Conservation (phyloP, 2,113 vertebrate genomes). For the Anarrhichthys ocellatus region DNA sequence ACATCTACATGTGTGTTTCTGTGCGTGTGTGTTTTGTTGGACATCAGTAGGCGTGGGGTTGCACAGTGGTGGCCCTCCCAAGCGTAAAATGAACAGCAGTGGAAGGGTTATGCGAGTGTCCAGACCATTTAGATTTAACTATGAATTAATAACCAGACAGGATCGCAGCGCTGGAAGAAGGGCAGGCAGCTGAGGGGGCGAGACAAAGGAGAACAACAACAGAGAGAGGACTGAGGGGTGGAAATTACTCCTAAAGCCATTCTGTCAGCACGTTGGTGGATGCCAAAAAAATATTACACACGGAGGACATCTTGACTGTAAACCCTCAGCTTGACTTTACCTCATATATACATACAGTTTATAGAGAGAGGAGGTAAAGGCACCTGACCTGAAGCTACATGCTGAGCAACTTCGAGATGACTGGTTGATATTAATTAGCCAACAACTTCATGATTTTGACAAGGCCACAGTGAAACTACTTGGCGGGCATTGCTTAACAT, state of each 20-base stretch:
- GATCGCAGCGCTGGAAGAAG: slow-evolving; percentile 55
- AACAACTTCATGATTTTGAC: slow-evolving; percentile 30
- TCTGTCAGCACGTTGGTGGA: slow-evolving; percentile 20
- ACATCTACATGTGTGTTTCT: neutral
- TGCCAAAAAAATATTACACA: slow-evolving; percentile 30
- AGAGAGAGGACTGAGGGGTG: slow-evolving; percentile 24
- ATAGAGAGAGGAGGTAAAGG: neutral
- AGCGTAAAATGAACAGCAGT: slow-evolving; percentile 63
- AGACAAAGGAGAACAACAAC: slow-evolving; percentile 45
- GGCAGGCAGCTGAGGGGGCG: slow-evolving; percentile 55
- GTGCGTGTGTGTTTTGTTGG: slow-evolving; percentile 7
- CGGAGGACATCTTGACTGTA: slow-evolving; percentile 5
- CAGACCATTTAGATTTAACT: slow-evolving; percentile 70
- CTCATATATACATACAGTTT: neutral
- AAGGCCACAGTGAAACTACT: slow-evolving; percentile 31
- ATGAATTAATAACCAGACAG: slow-evolving; percentile 73
- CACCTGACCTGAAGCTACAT: neutral
- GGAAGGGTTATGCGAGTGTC: slow-evolving; percentile 60
- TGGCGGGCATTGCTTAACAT: slow-evolving; percentile 33
- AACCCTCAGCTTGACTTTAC: slow-evolving; percentile 4
- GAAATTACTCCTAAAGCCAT: slow-evolving; percentile 37
- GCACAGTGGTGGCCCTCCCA: slow-evolving; percentile 42
- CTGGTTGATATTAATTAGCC: slow-evolving; percentile 5
- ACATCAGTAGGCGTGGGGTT: slow-evolving; percentile 5
- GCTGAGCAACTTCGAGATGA: neutral